Evolutionary conservation across 2,113 vertebrate genomes (phyloP).

Genomic region (rat (Rattus norvegicus)): DNA sequence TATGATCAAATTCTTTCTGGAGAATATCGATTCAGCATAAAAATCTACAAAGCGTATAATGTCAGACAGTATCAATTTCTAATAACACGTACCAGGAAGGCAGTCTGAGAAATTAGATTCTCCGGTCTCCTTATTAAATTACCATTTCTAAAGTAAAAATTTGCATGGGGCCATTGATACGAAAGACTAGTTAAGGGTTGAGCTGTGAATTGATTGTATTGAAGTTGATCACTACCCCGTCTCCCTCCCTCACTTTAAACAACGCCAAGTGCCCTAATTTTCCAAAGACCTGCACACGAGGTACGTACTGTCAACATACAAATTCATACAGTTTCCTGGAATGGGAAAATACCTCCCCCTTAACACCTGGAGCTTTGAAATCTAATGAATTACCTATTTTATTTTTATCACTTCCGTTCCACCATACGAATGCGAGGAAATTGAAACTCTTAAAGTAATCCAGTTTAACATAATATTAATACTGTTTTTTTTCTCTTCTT

Average conservation of each 20-base stretch:
- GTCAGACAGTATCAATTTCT: conserved; percentile 29
- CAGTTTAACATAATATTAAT: conserved; percentile 75
- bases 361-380: conserved; percentile 66
- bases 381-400: conserved; percentile 74
- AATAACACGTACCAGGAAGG: conserved; percentile 63
- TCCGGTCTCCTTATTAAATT: conserved; percentile 63
- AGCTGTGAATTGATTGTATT: conserved; percentile 8
- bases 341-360: conserved; percentile 58
- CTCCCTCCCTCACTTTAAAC: conserved; percentile 25
- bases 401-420: conserved; percentile 73
- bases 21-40: conserved; percentile 51
- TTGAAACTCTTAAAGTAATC: conserved; percentile 64
- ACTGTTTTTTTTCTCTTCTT: conserved; percentile 46
- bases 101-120: conserved; percentile 57
- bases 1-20: conserved; percentile 48
- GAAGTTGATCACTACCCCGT: conserved; percentile 46
- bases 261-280: conserved; percentile 61
- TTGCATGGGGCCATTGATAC: not conserved
- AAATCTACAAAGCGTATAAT: conserved; percentile 54
- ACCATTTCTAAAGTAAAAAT: conserved; percentile 61
- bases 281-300: conserved; percentile 3
- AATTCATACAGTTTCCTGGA: conserved; percentile 29
- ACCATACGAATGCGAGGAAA: conserved; percentile 63
- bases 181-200: conserved; percentile 25
- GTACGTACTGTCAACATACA: conserved; percentile 19